A percentile compares a stretch with the other conserved stretches of the same genome.
Evolutionary conservation across 2,113 vertebrate genomes (phyloP).

Genomic region (Sphaerodactylus townsendi): DNA sequence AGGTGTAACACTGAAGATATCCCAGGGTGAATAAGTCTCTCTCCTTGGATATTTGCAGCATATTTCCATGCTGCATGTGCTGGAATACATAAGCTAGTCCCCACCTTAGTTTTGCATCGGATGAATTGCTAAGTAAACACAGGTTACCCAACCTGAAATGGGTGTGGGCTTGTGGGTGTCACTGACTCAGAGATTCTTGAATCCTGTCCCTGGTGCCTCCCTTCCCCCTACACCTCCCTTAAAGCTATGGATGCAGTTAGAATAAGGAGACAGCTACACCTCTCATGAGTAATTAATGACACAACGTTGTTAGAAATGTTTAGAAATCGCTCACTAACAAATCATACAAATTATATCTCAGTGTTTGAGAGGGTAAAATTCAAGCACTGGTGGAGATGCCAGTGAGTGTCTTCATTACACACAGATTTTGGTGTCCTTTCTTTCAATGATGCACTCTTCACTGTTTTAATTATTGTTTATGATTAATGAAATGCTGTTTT

Average conservation of each 20-base stretch:
- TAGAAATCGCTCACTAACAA: constrained; percentile 12
- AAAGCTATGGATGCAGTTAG: constrained; percentile 9
- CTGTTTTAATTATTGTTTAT: neutral
- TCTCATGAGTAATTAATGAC: constrained; percentile 15
- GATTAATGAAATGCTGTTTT: neutral
- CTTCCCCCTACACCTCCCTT: constrained; percentile 1
- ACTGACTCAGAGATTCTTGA: constrained; percentile 73
- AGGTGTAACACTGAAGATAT: rapidly evolving
- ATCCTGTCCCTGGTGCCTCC: constrained; percentile 32
- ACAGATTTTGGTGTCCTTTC: neutral
- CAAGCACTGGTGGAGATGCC: neutral
- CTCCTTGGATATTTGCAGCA: neutral
- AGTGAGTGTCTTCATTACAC: neutral
- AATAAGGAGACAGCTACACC: neutral
- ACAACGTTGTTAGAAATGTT: neutral
- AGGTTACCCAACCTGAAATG: constrained; percentile 56
- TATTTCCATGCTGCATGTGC: constrained; percentile 16
- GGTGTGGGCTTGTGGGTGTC: constrained; percentile 59
- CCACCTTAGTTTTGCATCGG: constrained; percentile 55
- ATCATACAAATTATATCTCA: neutral
- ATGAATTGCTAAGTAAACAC: constrained; percentile 61
- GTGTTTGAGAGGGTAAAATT: neutral
- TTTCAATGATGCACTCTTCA: neutral
- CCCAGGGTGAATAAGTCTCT: neutral
- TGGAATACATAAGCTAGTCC: constrained; percentile 26